These are phyloP conservation scores for Micromys minutus DNA, from an alignment of 2,113 vertebrate species.

Conservation along the genomic window DNA sequence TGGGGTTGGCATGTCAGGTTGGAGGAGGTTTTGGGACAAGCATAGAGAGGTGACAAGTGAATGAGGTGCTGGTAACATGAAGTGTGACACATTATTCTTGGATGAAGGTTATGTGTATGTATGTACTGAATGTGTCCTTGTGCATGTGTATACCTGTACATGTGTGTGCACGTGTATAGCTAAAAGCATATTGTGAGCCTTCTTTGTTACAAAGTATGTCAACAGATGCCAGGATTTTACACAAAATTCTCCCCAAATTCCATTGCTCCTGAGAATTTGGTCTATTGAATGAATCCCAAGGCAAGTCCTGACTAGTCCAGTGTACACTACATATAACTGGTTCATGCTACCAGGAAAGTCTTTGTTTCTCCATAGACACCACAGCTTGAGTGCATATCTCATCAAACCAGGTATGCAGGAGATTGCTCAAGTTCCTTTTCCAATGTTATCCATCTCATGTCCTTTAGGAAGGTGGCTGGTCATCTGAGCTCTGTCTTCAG, in stretches of 20 bases:
- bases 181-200: not conserved
- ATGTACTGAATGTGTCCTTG: not conserved
- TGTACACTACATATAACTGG: not conserved
- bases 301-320: not conserved
- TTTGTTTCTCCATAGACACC: not conserved
- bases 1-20: not conserved
- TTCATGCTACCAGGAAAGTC: not conserved
- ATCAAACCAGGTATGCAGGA: too few relatives aligned
- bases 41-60: not conserved
- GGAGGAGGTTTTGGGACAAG: not conserved
- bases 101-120: not conserved
- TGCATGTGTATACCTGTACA: not conserved
- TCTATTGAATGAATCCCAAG: not conserved
- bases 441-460: not conserved
- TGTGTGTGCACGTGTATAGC: not conserved
- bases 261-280: not conserved
- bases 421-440: not conserved
- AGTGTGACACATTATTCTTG: not conserved
- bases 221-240: not conserved
- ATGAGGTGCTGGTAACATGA: not conserved
- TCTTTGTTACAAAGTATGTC: not conserved
- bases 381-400: not conserved
- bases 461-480: not conserved
- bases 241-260: slow-evolving; percentile 1
- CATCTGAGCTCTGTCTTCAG: not conserved